A percentile compares a stretch with the other conserved stretches of the same genome.
These are phyloP conservation scores for Anneissia japonica DNA, from an alignment of 35 echinoderm and acorn worm genomes.

Conservation along the genomic window DNA sequence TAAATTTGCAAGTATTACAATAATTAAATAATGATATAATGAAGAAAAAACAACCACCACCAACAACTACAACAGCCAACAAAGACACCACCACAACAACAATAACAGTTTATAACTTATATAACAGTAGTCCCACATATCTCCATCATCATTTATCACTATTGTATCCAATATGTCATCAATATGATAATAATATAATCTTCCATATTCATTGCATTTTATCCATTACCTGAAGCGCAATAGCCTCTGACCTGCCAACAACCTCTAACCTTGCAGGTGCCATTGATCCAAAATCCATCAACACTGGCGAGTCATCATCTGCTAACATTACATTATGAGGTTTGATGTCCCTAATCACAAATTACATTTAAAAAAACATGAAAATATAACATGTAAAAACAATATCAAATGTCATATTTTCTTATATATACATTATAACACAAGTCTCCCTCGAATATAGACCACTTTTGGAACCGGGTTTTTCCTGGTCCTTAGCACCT, in stretches of 20 bases:
- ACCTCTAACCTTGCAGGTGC: conserved; percentile 59
- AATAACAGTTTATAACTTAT: too few species aligned
- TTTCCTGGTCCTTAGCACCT: background rate
- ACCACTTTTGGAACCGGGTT: background rate
- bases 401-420: background rate
- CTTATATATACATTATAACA: background rate
- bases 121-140: too few species aligned
- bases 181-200: too few species aligned
- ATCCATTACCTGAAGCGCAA: conserved; percentile 65
- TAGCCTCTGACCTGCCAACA: conserved; percentile 81
- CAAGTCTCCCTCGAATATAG: background rate
- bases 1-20: too few species aligned
- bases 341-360: conserved; percentile 59
- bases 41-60: too few species aligned
- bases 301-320: conserved; percentile 70
- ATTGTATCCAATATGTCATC: too few species aligned
- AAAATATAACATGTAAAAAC: background rate
- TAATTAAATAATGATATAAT: too few species aligned
- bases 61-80: too few species aligned
- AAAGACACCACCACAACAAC: too few species aligned
- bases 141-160: too few species aligned
- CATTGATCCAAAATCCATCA: conserved; percentile 99
- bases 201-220: too few species aligned
- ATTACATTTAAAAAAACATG: background rate
- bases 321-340: conserved; percentile 81